Percentiles rank a stretch among this genome's conserved stretches.
Evolutionary conservation across 2,888 invertebrate species (phyloP).

Genomic region (Leptopilina syphax): DNA sequence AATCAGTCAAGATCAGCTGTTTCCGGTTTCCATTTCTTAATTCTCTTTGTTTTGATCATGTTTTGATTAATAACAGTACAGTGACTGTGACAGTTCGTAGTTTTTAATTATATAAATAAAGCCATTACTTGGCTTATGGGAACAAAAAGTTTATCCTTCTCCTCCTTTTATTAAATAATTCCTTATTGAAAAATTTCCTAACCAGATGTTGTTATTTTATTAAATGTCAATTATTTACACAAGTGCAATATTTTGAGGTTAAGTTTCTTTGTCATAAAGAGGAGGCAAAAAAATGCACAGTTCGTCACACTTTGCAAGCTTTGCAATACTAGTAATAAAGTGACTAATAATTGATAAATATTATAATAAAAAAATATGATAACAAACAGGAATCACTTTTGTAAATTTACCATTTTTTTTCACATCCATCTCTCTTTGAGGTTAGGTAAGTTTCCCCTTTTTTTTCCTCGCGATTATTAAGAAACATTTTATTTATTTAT

Average conservation of each 20-base stretch:
- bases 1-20: not conserved
- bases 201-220: not conserved
- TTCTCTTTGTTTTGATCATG: not conserved
- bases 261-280: not conserved
- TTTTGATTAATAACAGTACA: not conserved
- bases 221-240: not conserved
- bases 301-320: not conserved
- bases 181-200: not conserved
- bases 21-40: slow-evolving; percentile 11
- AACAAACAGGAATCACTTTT: slow-evolving; percentile 14
- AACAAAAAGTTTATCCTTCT: not conserved
- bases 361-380: not conserved
- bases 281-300: not conserved
- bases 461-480: not conserved
- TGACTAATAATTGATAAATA: not conserved
- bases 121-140: not conserved
- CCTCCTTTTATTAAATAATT: not conserved
- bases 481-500: not conserved
- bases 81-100: not conserved
- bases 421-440: not conserved
- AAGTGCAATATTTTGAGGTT: slow-evolving; percentile 17
- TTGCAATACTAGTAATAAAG: not conserved
- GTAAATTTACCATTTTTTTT: not conserved
- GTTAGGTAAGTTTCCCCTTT: slow-evolving; percentile 13
- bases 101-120: not conserved